phyloP scores from a whole-genome alignment of 1,140 invertebrate species.

The Dinothrombium tinctorium region DNA sequence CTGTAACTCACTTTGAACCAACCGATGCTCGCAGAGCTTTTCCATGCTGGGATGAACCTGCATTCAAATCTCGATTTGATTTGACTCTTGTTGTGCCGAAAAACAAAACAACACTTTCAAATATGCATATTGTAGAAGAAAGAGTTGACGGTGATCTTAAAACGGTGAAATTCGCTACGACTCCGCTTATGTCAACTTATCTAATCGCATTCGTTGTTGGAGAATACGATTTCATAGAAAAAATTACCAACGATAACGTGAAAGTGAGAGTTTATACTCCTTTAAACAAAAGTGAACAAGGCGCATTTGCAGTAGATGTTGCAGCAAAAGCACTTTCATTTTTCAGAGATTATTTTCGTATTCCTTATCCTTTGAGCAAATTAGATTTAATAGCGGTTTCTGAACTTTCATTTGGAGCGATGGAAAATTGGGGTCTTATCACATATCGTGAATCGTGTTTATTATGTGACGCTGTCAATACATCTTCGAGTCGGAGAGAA shows the following conservation, averaged over 20 bases:
- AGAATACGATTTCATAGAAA: conserved; percentile 79
- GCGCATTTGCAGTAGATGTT: conserved; percentile 56
- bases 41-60: conserved; percentile 93
- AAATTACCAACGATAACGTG: conserved; percentile 41
- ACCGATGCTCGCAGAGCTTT: conserved; percentile 68
- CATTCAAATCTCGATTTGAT: conserved; percentile 80
- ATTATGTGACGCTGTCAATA: conserved; percentile 37
- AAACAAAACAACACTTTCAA: conserved; percentile 51
- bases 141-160: conserved; percentile 26
- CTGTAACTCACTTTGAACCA: conserved; percentile 68
- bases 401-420: conserved; percentile 44
- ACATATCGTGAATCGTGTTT: conserved; percentile 54
- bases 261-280: conserved; percentile 74
- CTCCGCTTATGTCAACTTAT: conserved; percentile 90
- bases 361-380: conserved; percentile 84
- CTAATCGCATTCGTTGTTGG: conserved; percentile 74
- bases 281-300: conserved; percentile 70
- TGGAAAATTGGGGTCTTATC: conserved; percentile 82
- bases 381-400: conserved; percentile 84
- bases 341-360: conserved; percentile 21
- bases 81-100: conserved; percentile 53
- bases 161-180: conserved; percentile 48
- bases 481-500: conserved; percentile 41
- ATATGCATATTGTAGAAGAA: conserved; percentile 40
- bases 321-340: conserved; percentile 13